Evolutionary conservation across 2,113 vertebrate species (phyloP).

Genomic region (Leucopsar rothschildi): DNA sequence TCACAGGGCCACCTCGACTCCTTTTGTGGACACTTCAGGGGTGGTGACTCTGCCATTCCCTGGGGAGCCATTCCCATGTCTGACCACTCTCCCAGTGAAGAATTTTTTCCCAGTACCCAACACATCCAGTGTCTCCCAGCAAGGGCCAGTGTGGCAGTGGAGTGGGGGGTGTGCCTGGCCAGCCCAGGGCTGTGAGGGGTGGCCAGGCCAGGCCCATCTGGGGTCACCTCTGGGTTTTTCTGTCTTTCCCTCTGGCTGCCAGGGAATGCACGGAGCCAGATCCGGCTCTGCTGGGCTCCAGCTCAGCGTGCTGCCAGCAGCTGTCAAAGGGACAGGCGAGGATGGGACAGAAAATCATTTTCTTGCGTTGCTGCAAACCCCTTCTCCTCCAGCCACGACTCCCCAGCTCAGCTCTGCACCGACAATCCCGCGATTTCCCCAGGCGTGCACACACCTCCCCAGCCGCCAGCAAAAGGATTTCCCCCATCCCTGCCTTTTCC

Average conservation of each 20-base stretch:
- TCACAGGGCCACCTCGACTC: background rate
- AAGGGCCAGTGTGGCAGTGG: fast-evolving
- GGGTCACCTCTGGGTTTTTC: background rate
- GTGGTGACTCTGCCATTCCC: background rate
- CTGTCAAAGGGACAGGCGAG: background rate
- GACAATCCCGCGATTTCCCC: background rate
- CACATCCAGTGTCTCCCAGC: fast-evolving
- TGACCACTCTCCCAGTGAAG: background rate
- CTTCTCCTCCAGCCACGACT: background rate
- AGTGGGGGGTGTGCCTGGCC: background rate
- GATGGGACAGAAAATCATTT: background rate
- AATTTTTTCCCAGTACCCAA: fast-evolving
- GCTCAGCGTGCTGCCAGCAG: slow-evolving; percentile 12
- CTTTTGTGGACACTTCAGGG: background rate
- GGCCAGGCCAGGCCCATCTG: slow-evolving; percentile 17
- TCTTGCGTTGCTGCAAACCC: background rate
- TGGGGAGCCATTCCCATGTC: background rate
- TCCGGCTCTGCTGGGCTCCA: background rate
- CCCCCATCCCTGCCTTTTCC: background rate
- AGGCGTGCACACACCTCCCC: fast-evolving
- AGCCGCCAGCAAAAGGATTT: background rate
- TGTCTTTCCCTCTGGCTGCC: background rate
- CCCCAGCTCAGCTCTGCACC: background rate
- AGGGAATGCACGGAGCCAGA: background rate
- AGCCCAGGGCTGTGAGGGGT: too few relatives aligned